These are phyloP conservation scores for Sesamia inferens DNA, from an alignment of 2,888 invertebrate genomes.

Conservation along the genomic window DNA sequence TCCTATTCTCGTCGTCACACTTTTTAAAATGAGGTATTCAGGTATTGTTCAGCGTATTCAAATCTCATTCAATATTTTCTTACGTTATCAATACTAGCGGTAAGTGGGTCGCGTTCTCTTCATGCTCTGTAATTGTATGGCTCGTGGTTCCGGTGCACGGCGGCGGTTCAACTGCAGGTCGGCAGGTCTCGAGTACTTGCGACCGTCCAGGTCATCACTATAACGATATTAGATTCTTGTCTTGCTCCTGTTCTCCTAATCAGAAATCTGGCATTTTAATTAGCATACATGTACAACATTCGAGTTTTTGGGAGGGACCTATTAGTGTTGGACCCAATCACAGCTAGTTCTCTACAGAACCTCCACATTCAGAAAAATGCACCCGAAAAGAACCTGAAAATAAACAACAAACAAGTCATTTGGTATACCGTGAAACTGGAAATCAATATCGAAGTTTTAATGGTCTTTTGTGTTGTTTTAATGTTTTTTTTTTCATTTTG, in stretches of 20 bases:
- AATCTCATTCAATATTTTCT: constrained; percentile 55
- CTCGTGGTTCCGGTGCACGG: neutral
- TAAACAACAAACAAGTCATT: neutral
- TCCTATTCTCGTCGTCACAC: neutral
- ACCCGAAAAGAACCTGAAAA: neutral
- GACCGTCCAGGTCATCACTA: constrained; percentile 8
- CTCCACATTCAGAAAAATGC: neutral
- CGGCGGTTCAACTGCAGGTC: constrained; percentile 10
- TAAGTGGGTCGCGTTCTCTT: constrained; percentile 36
- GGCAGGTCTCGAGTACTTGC: constrained; percentile 18
- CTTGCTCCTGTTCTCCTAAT: neutral
- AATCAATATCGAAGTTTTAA: neutral
- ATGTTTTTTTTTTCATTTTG: neutral
- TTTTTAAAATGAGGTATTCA: constrained; percentile 22
- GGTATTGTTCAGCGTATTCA: constrained; percentile 30
- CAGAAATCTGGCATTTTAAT: neutral
- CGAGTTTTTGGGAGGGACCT: neutral
- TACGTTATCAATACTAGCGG: constrained; percentile 42
- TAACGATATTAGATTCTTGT: neutral
- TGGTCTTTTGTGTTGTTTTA: neutral
- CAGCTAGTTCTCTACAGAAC: neutral
- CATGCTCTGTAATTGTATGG: constrained; percentile 1
- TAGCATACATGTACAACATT: neutral
- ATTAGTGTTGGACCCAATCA: neutral
- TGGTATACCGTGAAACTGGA: neutral